Evolutionary conservation across 2,113 vertebrate genomes (phyloP), one percentile per base, ranked within the genome.

Genomic region (Pseudorasbora parva): DNA sequence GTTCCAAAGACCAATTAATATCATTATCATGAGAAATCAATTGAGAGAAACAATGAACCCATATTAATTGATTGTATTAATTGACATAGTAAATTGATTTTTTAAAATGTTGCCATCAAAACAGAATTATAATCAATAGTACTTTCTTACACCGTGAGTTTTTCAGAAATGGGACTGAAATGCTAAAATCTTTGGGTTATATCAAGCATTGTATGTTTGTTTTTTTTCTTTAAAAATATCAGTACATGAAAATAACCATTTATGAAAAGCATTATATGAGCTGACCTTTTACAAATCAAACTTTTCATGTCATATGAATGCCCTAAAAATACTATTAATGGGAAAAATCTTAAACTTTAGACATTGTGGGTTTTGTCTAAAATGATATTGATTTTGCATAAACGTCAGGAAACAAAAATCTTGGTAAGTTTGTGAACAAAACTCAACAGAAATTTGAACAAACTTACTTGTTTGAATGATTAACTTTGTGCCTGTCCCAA

Each of bases 391-490:
- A 8, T 54, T 19, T n/a, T n/a, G n/a, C n/a, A n/a, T n/a, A n/a
- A n/a, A n/a, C n/a, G n/a, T n/a, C n/a, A n/a, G n/a, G n/a, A n/a
- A n/a, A n/a, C n/a, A n/a, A n/a, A n/a, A n/a, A n/a, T n/a, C n/a
- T n/a, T n/a, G 30, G 1, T 3, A 30, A 30, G 1, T 30, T 21
- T 54, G 6, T 19, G 17, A 2, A 69, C 21, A n/a, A 23, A 3
- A 12, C 51, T 19, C 30, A 60, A 19, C 5, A 43, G 12, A 17
- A 47, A 73, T 45, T 43, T 7, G 68, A 27, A 62, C 49, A 17
- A 51, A 74, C 85, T 86, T 86, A 89, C 88, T 85, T 82, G 89
- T 74, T 47, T 89, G 45, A 23, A 90, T 56, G 45, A 71, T 19
- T 62, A 91, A 60, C 27, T 47, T 41, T 76, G 86, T 89, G 0